Base-by-base conservation (phyloP, 2,113 vertebrate genomes). In the Phalacrocorax brasilianus region DNA sequence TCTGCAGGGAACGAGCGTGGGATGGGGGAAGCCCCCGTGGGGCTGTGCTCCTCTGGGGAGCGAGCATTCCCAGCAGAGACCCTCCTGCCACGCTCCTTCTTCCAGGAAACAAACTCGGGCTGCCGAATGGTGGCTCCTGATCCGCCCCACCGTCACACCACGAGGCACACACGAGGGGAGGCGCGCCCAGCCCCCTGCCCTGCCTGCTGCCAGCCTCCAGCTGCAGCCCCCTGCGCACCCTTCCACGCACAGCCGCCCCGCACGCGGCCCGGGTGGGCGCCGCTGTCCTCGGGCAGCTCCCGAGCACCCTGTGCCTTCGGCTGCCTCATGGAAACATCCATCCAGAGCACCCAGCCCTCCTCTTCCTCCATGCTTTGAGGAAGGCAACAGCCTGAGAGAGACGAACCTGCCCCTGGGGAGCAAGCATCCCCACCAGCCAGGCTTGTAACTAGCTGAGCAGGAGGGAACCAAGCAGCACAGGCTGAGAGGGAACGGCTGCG, bases 1-100 rank as follows among this genome's bases (percentile, higher is more conserved):
- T 5, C n/a, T 2, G 0, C 1, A 5, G 21, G 58, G 52, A 58
- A 23, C 0, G 20, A 47, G 44, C 0, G 0, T 3, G 23, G 49
- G 16, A 40, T 3, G 1, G 2, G 16, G 24, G 14, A 30, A 52
- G 45, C 21, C 44, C 3, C 4, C 12, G 8, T 1, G 35, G 56
- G 35, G 26, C 56, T 78, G 18, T 11, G 12, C 40, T 62, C 70
- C 42, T 65, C 47, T 28, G 3, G 14, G 14, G 12, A 32, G 14
- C 78, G 35, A 58, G 27, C 23, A 40, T 22, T 28, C 20, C 58
- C 17, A 1, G 30, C 59, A 50, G 30, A 42, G 44, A 26, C 23
- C 42, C 55, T 50, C 49, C 82, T 78, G 55, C 17, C 27, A 27
- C 6, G 1, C 40, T 63, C 47, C 44, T 58, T 86, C 30, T 23